phyloP scores from a whole-genome alignment of 2,888 invertebrate species.

The Carterocephalus palaemon region DNA sequence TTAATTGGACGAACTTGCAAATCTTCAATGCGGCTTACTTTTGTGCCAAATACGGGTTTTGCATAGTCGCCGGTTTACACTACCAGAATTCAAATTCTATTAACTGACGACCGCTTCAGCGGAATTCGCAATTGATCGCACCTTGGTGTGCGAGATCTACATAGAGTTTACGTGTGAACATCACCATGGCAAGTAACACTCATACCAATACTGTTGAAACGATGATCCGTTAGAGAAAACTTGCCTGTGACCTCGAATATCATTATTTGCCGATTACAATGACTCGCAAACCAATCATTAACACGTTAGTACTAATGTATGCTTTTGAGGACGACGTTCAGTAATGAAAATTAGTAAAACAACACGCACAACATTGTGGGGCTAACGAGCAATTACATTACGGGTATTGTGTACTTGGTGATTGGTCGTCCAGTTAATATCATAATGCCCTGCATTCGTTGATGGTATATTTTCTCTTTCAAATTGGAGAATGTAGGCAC shows the following conservation, averaged over 20 bases:
- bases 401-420: constrained; percentile 50
- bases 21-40: constrained; percentile 18
- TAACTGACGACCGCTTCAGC: constrained; percentile 19
- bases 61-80: constrained; percentile 19
- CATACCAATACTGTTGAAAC: constrained; percentile 52
- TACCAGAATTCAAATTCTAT: constrained; percentile 21
- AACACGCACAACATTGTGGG: constrained; percentile 46
- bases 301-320: background rate
- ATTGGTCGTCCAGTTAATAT: constrained; percentile 52
- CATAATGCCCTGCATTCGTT: constrained; percentile 49
- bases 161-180: constrained; percentile 28
- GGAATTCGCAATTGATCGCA: constrained; percentile 33
- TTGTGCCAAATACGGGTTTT: constrained; percentile 22
- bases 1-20: constrained; percentile 23
- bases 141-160: constrained; percentile 33
- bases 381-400: constrained; percentile 53
- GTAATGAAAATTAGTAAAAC: constrained; percentile 38
- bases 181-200: constrained; percentile 45
- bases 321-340: background rate
- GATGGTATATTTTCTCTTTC: constrained; percentile 57
- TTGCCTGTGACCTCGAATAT: constrained; percentile 51
- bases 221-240: constrained; percentile 61
- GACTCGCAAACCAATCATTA: constrained; percentile 50
- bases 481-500: constrained; percentile 52
- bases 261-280: constrained; percentile 41